phyloP scores from a whole-genome alignment of 1,140 invertebrate genomes.

The Bombus ignitus region DNA sequence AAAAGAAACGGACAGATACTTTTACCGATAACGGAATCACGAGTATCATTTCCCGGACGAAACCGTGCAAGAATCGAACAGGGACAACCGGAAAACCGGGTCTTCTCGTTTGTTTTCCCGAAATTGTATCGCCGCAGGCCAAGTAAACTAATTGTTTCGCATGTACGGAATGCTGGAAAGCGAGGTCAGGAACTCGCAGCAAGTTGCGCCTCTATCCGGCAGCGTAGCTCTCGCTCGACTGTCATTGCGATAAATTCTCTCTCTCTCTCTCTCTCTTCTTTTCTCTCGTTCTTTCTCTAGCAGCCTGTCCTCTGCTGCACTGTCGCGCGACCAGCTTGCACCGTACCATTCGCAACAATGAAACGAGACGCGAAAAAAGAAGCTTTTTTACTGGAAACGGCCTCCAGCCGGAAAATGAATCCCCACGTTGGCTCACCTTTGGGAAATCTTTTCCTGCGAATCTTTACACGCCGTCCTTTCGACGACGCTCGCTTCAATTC shows the following conservation, averaged over 20 bases:
- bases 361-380: constrained; percentile 3
- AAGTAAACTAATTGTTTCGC: background rate
- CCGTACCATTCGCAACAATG: background rate
- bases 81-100: background rate
- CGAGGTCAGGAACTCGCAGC: background rate
- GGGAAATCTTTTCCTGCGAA: constrained; percentile 23
- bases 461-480: background rate
- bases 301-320: no score
- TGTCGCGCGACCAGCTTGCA: background rate
- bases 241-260: background rate
- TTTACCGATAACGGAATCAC: background rate
- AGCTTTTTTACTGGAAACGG: background rate
- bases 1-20: background rate
- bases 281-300: background rate
- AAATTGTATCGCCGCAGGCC: background rate
- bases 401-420: constrained; percentile 27
- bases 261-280: background rate
- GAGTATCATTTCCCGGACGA: background rate
- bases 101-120: background rate
- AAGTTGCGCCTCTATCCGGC: background rate
- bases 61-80: background rate
- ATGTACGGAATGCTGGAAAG: background rate
- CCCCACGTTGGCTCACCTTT: background rate
- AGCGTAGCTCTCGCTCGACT: background rate
- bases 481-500: no score